Evolutionary conservation across 1,140 invertebrate species (phyloP).

Genomic region (Helicorthomorpha holstii): DNA sequence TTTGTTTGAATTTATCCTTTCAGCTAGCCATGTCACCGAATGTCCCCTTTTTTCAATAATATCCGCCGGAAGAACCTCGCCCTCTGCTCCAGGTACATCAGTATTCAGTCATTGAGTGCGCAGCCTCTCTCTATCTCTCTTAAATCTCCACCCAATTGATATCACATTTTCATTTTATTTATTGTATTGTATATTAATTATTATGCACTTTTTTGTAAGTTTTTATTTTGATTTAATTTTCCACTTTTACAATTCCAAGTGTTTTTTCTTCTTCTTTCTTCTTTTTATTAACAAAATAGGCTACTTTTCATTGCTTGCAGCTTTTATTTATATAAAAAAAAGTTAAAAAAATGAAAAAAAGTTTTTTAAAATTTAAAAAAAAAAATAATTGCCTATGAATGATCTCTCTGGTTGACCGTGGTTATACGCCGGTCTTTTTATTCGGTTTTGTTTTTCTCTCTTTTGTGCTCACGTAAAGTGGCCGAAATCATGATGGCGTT

Average conservation of each 20-base stretch:
- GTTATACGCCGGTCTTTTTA: neutral
- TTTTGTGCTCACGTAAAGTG: conserved; percentile 4
- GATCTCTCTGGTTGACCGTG: neutral
- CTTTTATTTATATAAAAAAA: too few relatives aligned
- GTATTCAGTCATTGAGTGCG: too few relatives aligned
- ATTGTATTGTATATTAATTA: too few relatives aligned
- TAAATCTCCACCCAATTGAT: neutral
- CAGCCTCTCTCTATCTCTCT: too few relatives aligned
- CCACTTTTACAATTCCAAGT: too few relatives aligned
- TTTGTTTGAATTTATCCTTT: neutral
- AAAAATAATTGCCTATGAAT: neutral
- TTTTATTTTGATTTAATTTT: neutral
- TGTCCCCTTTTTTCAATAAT: neutral
- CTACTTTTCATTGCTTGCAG: neutral
- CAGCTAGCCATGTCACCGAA: neutral
- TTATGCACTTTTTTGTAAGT: neutral
- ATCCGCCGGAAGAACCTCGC: neutral
- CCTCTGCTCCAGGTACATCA: neutral
- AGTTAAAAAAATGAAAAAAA: too few relatives aligned
- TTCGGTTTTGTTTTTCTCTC: neutral
- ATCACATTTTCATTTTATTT: neutral
- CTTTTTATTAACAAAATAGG: neutral
- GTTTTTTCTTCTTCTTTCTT: neutral
- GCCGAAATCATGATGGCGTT: conserved; percentile 16
- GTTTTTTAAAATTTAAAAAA: too few relatives aligned